Percentiles rank a stretch among this genome's conserved stretches.
Conservation (phyloP, 2,888 invertebrate species). For the Drosophila neutralis region DNA sequence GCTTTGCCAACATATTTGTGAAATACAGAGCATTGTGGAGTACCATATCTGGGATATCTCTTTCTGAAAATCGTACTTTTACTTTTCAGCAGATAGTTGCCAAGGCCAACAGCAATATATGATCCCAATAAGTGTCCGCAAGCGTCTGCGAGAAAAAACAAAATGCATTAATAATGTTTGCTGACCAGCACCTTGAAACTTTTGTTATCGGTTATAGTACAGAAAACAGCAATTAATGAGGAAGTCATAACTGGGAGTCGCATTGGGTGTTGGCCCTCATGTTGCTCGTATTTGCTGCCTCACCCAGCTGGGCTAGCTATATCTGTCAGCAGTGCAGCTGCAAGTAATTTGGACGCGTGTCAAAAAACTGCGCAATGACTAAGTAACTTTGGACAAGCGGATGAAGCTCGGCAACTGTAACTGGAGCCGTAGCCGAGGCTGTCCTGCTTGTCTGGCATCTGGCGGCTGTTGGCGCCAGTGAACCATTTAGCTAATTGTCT, state of each 20-base stretch:
- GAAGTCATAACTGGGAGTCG: background rate
- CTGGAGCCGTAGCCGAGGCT: slow-evolving; percentile 1
- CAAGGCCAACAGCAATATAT: slow-evolving; percentile 35
- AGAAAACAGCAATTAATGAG: slow-evolving; percentile 36
- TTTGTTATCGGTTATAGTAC: slow-evolving; percentile 18
- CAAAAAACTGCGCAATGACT: slow-evolving; percentile 49
- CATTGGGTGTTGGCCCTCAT: background rate
- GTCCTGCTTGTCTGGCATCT: slow-evolving; percentile 37
- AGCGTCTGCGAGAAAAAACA: slow-evolving; percentile 1
- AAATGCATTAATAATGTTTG: slow-evolving; percentile 35
- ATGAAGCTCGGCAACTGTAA: background rate
- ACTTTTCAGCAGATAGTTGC: slow-evolving; percentile 12
- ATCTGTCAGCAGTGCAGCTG: slow-evolving; percentile 15
- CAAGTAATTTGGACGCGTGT: slow-evolving; percentile 56
- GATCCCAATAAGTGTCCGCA: slow-evolving; percentile 26
- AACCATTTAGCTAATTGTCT: slow-evolving; percentile 78
- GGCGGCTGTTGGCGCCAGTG: slow-evolving; percentile 68
- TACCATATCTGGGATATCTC: slow-evolving; percentile 43
- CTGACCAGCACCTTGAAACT: slow-evolving; percentile 35
- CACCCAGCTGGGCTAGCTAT: background rate
- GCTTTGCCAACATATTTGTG: slow-evolving; percentile 45
- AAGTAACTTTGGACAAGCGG: slow-evolving; percentile 37
- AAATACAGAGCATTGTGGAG: slow-evolving; percentile 27
- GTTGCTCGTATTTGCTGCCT: background rate
- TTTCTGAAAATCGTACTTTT: slow-evolving; percentile 28